Base-by-base conservation (phyloP, 1,140 invertebrate species). In the Brachionus paranguensis region DNA sequence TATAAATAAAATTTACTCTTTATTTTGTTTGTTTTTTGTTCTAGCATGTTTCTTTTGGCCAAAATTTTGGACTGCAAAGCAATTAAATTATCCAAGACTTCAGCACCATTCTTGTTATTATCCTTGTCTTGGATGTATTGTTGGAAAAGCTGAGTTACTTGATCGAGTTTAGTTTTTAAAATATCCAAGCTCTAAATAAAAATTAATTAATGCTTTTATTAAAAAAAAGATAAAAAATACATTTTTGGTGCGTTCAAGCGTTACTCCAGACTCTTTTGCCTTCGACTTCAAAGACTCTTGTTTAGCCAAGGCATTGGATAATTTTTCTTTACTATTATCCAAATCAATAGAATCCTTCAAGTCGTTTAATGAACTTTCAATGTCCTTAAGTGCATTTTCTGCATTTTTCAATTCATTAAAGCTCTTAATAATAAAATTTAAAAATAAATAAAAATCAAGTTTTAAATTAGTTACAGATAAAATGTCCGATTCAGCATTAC, bases 231-330 rank as follows among this genome's bases (percentile, higher is more conserved):
- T 76, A 14, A 4, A 11, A 2, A 37, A 43, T 79, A 79, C 76
- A 43, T 45, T 81, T 81, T 64, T 81, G 14, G 78, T 81, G 27
- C 53, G 29, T 27, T 81, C 64, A 53, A 81, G 60, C 3, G 78
- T 81, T 3, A 81, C 64, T 5, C 64, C 78, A 24, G 78, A 81
- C 53, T 81, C 78, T 81, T 81, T 81, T 14, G 60, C 78, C 37
- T 81, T 81, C 6, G 78, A 81, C 20, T 81, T 81, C n/a, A 81
- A 29, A 11, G 78, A 81, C 53, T 81, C 78, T 47, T 81, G 78
- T 81, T 68, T 81, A 14, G 78, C 78, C 53, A 64, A 10, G 11
- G 60, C 29, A 43, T 81, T 81, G 14, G 78, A 24, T 17, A 43
- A 20, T 37, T 81, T 68, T 45, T 81, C 78, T 37, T 64, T 81